These are phyloP conservation scores for Ibycter americanus DNA, from an alignment of 2,797 vertebrate genomes.

Conservation along the genomic window DNA sequence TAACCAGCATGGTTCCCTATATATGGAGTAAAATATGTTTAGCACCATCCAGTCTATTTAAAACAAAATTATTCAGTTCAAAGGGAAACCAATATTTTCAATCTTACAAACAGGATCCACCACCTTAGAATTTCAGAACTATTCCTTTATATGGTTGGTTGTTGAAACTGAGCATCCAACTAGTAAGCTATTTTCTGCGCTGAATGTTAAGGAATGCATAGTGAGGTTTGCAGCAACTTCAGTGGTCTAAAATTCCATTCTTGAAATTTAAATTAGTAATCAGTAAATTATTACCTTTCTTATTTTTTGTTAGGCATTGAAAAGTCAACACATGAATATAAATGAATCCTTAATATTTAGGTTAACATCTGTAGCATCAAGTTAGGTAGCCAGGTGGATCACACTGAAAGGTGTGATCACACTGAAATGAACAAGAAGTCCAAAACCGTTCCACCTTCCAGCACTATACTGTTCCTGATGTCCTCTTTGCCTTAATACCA, in stretches of 20 bases:
- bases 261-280: background rate
- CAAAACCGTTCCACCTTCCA: background rate
- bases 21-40: background rate
- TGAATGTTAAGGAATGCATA: background rate
- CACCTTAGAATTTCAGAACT: background rate
- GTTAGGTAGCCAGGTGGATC: background rate
- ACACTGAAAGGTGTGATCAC: background rate
- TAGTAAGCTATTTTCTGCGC: background rate
- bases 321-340: background rate
- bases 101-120: background rate
- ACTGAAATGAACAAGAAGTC: background rate
- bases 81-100: background rate
- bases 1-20: background rate
- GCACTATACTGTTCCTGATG: background rate
- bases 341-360: background rate
- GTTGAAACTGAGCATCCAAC: background rate
- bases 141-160: background rate
- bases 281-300: background rate
- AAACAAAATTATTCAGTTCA: background rate
- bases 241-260: background rate
- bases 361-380: background rate
- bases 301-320: background rate
- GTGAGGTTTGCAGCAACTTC: background rate
- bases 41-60: background rate
- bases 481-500: background rate